Evolutionary conservation across 2,888 invertebrate species (phyloP), one percentile per base, ranked within the genome.

Genomic region (Yponomeuta malinellus): DNA sequence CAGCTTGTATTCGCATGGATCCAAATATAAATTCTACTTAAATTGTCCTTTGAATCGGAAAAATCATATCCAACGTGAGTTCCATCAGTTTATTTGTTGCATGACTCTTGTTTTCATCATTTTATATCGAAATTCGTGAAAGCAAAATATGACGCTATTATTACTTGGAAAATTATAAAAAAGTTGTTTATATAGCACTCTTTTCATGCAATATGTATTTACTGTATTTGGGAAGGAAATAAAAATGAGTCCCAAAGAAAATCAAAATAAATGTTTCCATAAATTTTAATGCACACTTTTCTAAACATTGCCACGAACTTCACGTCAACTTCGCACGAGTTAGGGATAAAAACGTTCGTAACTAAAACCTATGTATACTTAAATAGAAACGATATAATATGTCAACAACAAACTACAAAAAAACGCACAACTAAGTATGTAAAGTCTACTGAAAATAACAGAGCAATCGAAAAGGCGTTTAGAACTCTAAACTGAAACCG

Each of bases 341-440:
- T 52, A 48, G 29, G 37, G 15, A 67, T 59, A 85, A 90, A 89
- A 90, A 79, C 80, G 80, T 59, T 15, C 52, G 78, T 87, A 86
- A 83, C 85, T 90, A 89, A 90, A 91, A 90, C 81, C 84, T 90
- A 91, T 91, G 91, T 91, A 91, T 90, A 91, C 91, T 91, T 91
- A 91, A 86, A 85, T 89, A 91, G 87, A 91, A 90, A 90, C 73
- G 82, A 89, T 86, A 90, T 79, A 89, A 90, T 79, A 89, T 89
- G 88, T 59, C 52, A 59, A 59, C 52, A 59, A 43, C 15, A 12
- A 59, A 1, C 52, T 59, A 59, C 52, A 59, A 59, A 59, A 86
- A 59, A 52, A 52, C 12, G 52, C 52, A 52, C 52, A 4, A 52
- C 52, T 12, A 52, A 12, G 10, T 12, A 10, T 52, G 52, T 52